Evolutionary conservation across 2,888 invertebrate genomes (phyloP), one percentile per base, ranked within the genome.

Genomic region (Eremobia ochroleuca): DNA sequence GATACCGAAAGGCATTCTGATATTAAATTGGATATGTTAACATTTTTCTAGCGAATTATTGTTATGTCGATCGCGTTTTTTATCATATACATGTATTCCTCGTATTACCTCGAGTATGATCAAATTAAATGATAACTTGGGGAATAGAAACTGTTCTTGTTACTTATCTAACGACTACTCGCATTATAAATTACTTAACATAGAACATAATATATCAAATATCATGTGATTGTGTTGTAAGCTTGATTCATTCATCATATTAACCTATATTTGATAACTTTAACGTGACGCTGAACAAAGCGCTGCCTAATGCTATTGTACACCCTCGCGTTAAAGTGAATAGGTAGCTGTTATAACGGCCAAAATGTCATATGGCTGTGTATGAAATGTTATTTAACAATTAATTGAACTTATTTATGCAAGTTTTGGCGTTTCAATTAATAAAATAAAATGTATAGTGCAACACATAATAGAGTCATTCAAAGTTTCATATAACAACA

Each of bases 331-430:
- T 83, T 83, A 78, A 76, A 86, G 70, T 75, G 77, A 40, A 37
- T 75, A 64, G 40, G 81, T 86, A 88, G 88, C 88, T 91, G 85
- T 89, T 89, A 61, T 88, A 85, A 89, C 92, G 80, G 94, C 94
- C 93, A 92, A 93, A 93, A 92, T 90, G 89, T 93, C 90, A 89
- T 89, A 93, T 90, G 94, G 95, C 95, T 95, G 94, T 95, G 94
- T 93, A 82, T 64, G 74, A 83, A 83, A 83, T 75, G 65, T 84
- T 79, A 81, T 83, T 81, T 81, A 82, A 83, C 88, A 84, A 84
- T 88, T 92, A 90, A 88, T 89, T 73, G 83, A 88, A 87, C 73
- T 90, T 88, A 90, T 90, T 89, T 89, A 88, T 81, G 62, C 66
- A 81, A 67, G 58, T 77, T 86, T 83, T 83, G 76, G 79, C 68